Evolutionary conservation across 2,888 invertebrate genomes (phyloP).

Genomic region (Tetragonisca angustula): DNA sequence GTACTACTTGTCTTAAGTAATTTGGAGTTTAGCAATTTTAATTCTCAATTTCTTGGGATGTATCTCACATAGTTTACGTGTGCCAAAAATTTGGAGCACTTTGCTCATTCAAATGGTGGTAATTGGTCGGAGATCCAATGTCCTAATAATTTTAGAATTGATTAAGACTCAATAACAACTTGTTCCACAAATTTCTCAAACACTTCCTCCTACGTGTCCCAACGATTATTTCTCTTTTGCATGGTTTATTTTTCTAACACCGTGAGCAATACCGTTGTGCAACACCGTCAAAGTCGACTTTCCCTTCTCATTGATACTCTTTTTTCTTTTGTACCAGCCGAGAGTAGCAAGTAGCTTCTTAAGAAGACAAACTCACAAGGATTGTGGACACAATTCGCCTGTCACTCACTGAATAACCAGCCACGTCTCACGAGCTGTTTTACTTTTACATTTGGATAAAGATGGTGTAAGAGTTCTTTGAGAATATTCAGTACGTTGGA

Average conservation of each 20-base stretch:
- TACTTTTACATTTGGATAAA: conserved; percentile 6
- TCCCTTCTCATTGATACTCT: conserved; percentile 16
- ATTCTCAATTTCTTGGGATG: not conserved
- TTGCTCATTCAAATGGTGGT: not conserved
- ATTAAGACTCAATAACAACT: not conserved
- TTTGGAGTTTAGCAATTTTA: not conserved
- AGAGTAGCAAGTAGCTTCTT: conserved; percentile 1
- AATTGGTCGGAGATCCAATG: no score
- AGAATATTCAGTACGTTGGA: not conserved
- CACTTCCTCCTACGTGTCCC: not conserved
- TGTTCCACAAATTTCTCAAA: not conserved
- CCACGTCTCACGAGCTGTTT: not conserved
- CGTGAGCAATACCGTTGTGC: conserved; percentile 7
- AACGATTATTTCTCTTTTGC: conserved; percentile 1
- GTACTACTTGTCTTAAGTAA: no score
- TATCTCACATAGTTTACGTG: not conserved
- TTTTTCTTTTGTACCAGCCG: conserved; percentile 7
- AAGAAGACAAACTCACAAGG: conserved; percentile 13
- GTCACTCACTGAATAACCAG: conserved; percentile 1
- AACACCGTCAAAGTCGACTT: not conserved
- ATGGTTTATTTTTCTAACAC: conserved; percentile 20
- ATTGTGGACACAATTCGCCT: not conserved
- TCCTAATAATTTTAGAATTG: not conserved
- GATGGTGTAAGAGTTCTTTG: no score
- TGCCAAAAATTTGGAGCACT: not conserved